phyloP scores from a whole-genome alignment of 2,113 vertebrate species.

The Corythornis cristatus region DNA sequence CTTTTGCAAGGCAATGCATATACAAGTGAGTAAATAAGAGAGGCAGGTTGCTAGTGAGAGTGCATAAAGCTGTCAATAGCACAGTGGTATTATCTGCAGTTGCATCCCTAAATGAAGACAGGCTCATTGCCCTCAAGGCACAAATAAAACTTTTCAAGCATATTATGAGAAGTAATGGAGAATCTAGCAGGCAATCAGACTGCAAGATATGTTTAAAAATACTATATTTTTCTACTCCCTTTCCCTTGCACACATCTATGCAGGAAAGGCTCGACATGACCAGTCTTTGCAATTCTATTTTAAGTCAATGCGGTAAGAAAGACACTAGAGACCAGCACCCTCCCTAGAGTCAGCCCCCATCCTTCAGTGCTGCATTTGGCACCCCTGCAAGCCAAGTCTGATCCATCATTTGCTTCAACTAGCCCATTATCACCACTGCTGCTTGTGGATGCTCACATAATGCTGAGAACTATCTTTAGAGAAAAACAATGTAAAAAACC shows the following conservation, averaged over 20 bases:
- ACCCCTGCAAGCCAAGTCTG: neutral
- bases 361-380: rapidly evolving
- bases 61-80: constrained; percentile 61
- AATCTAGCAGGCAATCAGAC: constrained; percentile 66
- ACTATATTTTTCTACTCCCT: constrained; percentile 1
- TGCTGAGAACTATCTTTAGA: neutral
- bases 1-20: neutral
- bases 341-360: neutral
- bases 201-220: constrained; percentile 41
- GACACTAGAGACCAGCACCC: neutral
- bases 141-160: constrained; percentile 77
- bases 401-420: neutral
- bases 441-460: neutral
- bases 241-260: neutral
- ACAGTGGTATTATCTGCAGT: constrained; percentile 42
- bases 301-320: neutral
- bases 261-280: neutral
- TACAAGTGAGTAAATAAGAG: constrained; percentile 54
- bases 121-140: constrained; percentile 65
- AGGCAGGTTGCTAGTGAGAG: neutral
- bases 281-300: neutral
- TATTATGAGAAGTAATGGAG: constrained; percentile 73
- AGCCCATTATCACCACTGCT: neutral
- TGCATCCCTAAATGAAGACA: constrained; percentile 73
- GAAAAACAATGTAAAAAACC: neutral